These are phyloP conservation scores for Channallabes apus DNA, from an alignment of 2,797 vertebrate genomes.

Conservation along the genomic window DNA sequence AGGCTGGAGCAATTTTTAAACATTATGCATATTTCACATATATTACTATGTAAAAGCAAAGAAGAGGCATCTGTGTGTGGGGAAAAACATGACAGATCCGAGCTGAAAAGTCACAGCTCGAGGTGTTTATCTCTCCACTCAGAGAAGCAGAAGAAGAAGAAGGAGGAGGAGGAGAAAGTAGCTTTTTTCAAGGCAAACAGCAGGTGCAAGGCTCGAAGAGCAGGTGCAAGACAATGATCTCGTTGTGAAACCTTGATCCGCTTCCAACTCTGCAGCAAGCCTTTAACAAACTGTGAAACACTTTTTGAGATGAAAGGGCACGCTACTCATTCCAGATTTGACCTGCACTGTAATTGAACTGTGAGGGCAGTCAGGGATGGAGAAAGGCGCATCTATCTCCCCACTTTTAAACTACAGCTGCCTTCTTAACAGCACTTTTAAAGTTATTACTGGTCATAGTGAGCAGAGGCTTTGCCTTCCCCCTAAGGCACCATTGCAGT, in stretches of 20 bases:
- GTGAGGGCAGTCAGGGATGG: constrained; percentile 23
- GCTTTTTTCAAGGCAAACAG: constrained; percentile 68
- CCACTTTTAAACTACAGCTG: constrained; percentile 26
- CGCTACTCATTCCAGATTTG: constrained; percentile 69
- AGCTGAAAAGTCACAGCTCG: neutral
- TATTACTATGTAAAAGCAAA: constrained; percentile 10
- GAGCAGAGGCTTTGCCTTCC: neutral
- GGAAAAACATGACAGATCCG: neutral
- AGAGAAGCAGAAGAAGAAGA: constrained; percentile 39
- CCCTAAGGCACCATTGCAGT: neutral
- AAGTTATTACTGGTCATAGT: constrained; percentile 16
- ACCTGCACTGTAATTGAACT: constrained; percentile 58
- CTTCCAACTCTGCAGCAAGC: constrained; percentile 63
- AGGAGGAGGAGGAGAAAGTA: constrained; percentile 58
- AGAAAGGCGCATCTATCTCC: constrained; percentile 13
- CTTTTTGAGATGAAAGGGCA: constrained; percentile 70
- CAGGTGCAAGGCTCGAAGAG: constrained; percentile 69
- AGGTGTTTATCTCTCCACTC: constrained; percentile 29
- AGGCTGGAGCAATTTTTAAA: neutral
- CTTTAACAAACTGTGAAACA: constrained; percentile 65
- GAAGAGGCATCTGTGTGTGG: neutral
- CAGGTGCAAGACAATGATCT: constrained; percentile 69
- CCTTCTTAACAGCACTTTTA: constrained; percentile 25
- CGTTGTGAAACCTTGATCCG: constrained; percentile 74
- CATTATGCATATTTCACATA: neutral